A percentile compares a stretch with the other conserved stretches of the same genome.
Conservation (phyloP, 2,888 invertebrate genomes). For the Ceratothoa steindachneri region DNA sequence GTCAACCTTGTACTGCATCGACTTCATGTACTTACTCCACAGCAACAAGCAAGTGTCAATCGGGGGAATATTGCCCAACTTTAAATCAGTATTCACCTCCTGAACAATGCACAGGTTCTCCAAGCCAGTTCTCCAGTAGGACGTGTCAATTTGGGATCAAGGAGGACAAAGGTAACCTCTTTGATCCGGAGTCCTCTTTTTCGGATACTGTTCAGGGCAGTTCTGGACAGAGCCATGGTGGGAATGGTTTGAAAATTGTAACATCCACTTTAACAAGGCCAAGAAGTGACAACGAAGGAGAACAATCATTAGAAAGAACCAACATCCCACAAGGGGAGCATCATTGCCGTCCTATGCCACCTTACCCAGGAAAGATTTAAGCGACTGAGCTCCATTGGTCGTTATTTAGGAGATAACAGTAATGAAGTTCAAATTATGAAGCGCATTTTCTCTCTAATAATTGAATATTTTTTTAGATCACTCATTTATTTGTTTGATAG, state of each 20-base stretch:
- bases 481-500: too few species aligned
- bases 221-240: not conserved
- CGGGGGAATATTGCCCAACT: not conserved
- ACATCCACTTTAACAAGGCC: not conserved
- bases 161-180: not conserved
- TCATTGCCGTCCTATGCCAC: not conserved
- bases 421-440: too few species aligned
- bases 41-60: not conserved
- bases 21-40: not conserved
- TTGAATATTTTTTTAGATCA: too few species aligned
- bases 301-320: not conserved
- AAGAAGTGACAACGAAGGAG: not conserved
- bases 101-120: not conserved
- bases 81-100: not conserved
- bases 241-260: not conserved
- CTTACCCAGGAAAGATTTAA: not conserved
- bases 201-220: not conserved
- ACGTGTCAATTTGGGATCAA: not conserved
- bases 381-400: too few species aligned
- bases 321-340: not conserved
- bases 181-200: not conserved
- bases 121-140: not conserved
- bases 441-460: too few species aligned
- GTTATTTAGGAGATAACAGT: too few species aligned
- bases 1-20: not conserved